Base-by-base conservation (phyloP, 2,113 vertebrate species). In the Mystacornis crossleyi region DNA sequence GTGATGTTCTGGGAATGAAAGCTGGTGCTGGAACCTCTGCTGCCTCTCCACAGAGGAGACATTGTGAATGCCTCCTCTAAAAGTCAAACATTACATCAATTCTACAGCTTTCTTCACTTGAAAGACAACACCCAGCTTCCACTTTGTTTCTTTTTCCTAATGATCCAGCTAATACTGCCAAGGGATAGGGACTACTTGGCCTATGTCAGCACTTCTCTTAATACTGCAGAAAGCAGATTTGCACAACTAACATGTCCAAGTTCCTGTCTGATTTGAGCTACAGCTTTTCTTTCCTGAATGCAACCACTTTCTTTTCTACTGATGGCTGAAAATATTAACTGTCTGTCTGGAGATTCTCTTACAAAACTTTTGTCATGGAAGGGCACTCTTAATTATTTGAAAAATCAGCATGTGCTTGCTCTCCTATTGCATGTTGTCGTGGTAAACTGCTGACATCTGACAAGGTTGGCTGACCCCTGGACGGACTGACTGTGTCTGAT, bases 31-130 rank as follows among this genome's bases (percentile, higher is more conserved):
- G 88, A 89, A 80, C 20, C 47, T 93, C 94, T 70, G 81, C 58
- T 90, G 72, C 58, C 50, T 86, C 74, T 94, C 54, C 90, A 62
- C 0, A 0, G 88, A 88, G 82, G 45, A 90, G 82, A 83, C 0
- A 0, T 64, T 78, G 2, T 40, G 78, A 94, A 88, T 72, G 85
- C 66, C 88, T 93, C 74, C 58, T 79, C 71, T 86, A 51, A 65
- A 94, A 94, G 79, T 92, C 92, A 92, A 97, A 75, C 53, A 64
- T 85, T 71, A 34, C 96, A 94, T 95, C 90, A 92, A 71, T 93
- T 93, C 89, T 95, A 92, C 86, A 95, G 91, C 91, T 97, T 96
- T 93, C 94, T 78, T 95, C 94, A 92, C 93, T 95, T 70, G 72
- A 81, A 92, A 89, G 91, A 43, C 89, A 95, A 95, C 94, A 96